Conservation (phyloP, 2,797 vertebrate species). For the Dromococcyx pavoninus region DNA sequence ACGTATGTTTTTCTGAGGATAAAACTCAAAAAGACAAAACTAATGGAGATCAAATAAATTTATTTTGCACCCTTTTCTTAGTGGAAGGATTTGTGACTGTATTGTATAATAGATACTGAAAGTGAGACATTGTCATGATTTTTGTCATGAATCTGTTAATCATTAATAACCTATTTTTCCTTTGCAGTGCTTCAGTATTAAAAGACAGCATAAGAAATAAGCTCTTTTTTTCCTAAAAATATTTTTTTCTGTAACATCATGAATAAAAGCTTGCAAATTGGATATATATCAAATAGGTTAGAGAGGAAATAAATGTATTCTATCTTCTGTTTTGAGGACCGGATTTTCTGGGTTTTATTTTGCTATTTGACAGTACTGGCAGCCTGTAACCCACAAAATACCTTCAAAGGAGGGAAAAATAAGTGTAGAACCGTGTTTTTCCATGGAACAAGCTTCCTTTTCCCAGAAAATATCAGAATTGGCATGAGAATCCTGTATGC, state of each 20-base stretch:
- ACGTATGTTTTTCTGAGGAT: not conserved
- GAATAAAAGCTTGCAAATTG: not conserved
- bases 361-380: not conserved
- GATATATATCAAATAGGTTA: not conserved
- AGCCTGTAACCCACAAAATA: not conserved
- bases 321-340: not conserved
- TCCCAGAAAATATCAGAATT: conserved; percentile 61
- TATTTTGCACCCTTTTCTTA: not conserved
- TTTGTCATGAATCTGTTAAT: not conserved
- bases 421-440: not conserved
- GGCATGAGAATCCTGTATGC: conserved; percentile 34
- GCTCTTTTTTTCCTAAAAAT: not conserved
- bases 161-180: not conserved
- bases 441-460: conserved; percentile 63
- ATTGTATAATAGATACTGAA: not conserved
- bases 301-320: not conserved
- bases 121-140: not conserved
- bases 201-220: not conserved
- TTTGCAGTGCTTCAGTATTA: not conserved
- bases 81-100: not conserved
- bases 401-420: not conserved
- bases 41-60: not conserved
- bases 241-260: not conserved
- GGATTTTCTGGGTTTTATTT: not conserved
- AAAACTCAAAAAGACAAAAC: not conserved